These are phyloP conservation scores for Campoplex nolae DNA, from an alignment of 2,888 invertebrate species.

Conservation along the genomic window DNA sequence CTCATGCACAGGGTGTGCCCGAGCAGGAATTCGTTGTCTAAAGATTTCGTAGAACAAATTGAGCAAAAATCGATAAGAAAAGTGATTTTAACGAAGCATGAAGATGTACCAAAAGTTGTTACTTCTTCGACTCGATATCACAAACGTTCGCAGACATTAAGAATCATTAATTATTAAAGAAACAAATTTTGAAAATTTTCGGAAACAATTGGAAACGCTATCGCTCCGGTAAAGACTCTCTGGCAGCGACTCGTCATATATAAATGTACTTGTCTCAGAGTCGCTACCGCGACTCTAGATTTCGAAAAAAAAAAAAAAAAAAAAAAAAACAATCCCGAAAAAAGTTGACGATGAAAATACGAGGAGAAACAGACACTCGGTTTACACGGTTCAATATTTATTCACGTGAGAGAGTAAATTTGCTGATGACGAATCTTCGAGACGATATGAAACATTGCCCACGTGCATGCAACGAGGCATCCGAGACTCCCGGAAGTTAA, in stretches of 20 bases:
- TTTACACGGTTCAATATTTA: not conserved
- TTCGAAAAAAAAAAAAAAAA: too few relatives aligned
- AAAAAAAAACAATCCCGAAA: not conserved
- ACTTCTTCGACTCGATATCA: not conserved
- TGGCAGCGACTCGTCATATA: too few relatives aligned
- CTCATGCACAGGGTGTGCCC: not conserved
- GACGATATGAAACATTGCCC: constrained; percentile 49
- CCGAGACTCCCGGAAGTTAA: constrained; percentile 59
- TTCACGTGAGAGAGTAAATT: constrained; percentile 1
- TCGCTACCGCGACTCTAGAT: too few relatives aligned
- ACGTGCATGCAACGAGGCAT: constrained; percentile 24
- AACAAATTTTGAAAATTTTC: too few relatives aligned
- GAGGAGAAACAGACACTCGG: not conserved
- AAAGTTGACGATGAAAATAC: not conserved
- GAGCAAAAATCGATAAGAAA: not conserved
- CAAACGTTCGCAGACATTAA: too few relatives aligned
- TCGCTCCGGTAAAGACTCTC: too few relatives aligned
- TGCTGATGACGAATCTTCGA: constrained; percentile 42
- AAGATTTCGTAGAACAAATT: not conserved
- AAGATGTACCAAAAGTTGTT: not conserved
- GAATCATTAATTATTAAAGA: too few relatives aligned
- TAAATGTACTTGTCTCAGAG: too few relatives aligned
- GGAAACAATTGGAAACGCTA: too few relatives aligned
- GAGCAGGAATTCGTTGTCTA: not conserved
- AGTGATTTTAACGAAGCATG: too few relatives aligned